Conservation (phyloP, 2,797 vertebrate genomes). For the Antennarius maculatus region DNA sequence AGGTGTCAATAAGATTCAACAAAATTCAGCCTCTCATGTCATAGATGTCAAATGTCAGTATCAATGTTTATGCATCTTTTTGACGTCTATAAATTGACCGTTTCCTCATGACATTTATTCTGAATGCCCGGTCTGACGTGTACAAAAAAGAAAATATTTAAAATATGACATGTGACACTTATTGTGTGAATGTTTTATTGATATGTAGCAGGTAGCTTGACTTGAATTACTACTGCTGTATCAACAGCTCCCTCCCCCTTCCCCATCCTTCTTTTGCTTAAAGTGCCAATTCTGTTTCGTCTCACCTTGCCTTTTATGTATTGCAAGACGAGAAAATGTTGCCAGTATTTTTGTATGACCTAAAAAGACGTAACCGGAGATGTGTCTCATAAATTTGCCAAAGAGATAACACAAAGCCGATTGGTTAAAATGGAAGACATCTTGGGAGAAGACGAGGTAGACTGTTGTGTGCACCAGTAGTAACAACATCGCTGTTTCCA, state of each 20-base stretch:
- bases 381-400: slow-evolving; percentile 85
- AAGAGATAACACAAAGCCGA: slow-evolving; percentile 80
- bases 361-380: slow-evolving; percentile 66
- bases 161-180: slow-evolving; percentile 56
- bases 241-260: slow-evolving; percentile 50
- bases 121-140: slow-evolving; percentile 51
- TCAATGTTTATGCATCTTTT: slow-evolving; percentile 52
- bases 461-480: slow-evolving; percentile 73
- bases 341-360: slow-evolving; percentile 85
- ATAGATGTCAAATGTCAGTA: slow-evolving; percentile 60
- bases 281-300: slow-evolving; percentile 71
- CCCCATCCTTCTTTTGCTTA: slow-evolving; percentile 59
- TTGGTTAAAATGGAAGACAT: slow-evolving; percentile 62
- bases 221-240: slow-evolving; percentile 76
- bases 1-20: slow-evolving; percentile 44
- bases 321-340: slow-evolving; percentile 63
- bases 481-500: slow-evolving; percentile 71
- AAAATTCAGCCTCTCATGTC: slow-evolving; percentile 34
- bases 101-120: slow-evolving; percentile 50
- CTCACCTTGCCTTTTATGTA: slow-evolving; percentile 66
- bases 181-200: slow-evolving; percentile 72
- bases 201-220: slow-evolving; percentile 76
- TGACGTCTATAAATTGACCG: slow-evolving; percentile 39
- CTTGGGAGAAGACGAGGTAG: slow-evolving; percentile 66
- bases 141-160: slow-evolving; percentile 40